Evolutionary conservation across 64 coral and sea anemone species (phyloP).

Genomic region (Trachythela sp.): DNA sequence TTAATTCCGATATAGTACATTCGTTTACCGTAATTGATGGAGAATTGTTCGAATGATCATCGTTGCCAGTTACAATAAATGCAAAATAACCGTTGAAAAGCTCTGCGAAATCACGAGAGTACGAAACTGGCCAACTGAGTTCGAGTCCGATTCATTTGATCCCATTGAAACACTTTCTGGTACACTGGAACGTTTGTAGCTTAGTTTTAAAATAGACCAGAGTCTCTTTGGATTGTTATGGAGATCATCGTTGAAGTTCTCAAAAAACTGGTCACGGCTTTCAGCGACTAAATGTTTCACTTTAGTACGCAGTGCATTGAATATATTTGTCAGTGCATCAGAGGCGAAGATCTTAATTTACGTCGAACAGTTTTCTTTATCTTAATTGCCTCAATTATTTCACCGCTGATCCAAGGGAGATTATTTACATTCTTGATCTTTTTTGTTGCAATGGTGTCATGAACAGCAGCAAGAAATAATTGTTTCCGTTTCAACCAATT

Average conservation of each 20-base stretch:
- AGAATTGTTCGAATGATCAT: background rate
- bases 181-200: constrained; percentile 36
- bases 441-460: constrained; percentile 46
- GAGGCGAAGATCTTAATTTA: constrained; percentile 41
- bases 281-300: constrained; percentile 42
- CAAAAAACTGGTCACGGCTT: constrained; percentile 47
- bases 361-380: constrained; percentile 27
- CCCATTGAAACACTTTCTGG: constrained; percentile 39
- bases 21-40: background rate
- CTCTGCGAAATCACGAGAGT: constrained; percentile 17
- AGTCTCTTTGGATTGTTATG: constrained; percentile 48
- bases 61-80: constrained; percentile 9
- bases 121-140: background rate
- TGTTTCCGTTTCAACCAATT: constrained; percentile 51
- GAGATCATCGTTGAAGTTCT: constrained; percentile 24
- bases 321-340: constrained; percentile 27
- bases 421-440: constrained; percentile 41
- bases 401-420: constrained; percentile 50
- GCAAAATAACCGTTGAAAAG: constrained; percentile 61
- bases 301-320: constrained; percentile 34
- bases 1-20: background rate
- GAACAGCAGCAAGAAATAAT: constrained; percentile 23
- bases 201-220: constrained; percentile 61
- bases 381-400: constrained; percentile 47
- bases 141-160: background rate